A percentile compares a stretch with the other conserved stretches of the same genome.
phyloP scores from a whole-genome alignment of 2,113 vertebrate species.

The Charina bottae region DNA sequence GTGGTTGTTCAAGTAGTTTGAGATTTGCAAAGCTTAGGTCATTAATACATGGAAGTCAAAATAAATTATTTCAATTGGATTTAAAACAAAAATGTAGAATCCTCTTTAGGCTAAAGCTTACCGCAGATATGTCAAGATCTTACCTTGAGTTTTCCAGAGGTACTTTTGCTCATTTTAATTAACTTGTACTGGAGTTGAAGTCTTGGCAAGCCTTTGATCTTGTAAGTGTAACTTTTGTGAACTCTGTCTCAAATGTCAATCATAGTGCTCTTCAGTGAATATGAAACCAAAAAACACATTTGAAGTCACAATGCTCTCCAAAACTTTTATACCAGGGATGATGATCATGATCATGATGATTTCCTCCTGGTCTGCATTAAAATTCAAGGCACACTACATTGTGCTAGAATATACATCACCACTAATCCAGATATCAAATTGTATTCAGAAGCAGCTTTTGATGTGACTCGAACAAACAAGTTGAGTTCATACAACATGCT shows the following conservation, averaged over 20 bases:
- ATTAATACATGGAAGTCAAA: background rate
- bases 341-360: too few species aligned
- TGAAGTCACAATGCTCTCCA: background rate
- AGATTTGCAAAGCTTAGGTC: background rate
- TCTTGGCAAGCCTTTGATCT: constrained; percentile 25
- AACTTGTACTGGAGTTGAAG: background rate
- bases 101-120: background rate
- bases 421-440: background rate
- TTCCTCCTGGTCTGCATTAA: background rate
- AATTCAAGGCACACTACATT: background rate
- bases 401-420: background rate
- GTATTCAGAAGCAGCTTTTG: background rate
- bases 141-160: constrained; percentile 27
- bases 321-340: background rate
- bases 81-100: constrained; percentile 6
- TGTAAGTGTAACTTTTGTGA: constrained; percentile 8
- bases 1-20: background rate
- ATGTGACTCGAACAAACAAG: background rate
- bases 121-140: background rate
- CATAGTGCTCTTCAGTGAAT: background rate
- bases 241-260: constrained; percentile 17
- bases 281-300: background rate
- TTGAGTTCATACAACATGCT: background rate
- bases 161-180: constrained; percentile 29
- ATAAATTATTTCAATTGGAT: background rate